Conservation (phyloP, 2,113 vertebrate genomes). For the Cnemophilus loriae region DNA sequence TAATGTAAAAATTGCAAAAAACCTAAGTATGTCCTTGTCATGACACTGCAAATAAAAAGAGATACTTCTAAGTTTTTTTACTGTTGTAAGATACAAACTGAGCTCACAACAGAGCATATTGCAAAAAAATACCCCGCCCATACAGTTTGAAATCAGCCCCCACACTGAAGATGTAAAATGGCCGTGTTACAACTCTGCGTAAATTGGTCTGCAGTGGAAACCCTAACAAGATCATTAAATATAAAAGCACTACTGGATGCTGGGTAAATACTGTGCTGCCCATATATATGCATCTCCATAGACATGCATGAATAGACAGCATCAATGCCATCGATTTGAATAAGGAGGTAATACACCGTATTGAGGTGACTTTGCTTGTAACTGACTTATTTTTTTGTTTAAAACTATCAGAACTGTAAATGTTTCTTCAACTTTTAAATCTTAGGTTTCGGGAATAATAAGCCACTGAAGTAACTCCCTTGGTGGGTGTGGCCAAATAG, state of each 20-base stretch:
- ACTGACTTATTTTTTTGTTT: background rate
- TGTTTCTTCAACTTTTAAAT: background rate
- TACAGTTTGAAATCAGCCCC: background rate
- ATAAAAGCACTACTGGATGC: background rate
- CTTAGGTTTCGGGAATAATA: background rate
- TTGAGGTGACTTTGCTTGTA: background rate
- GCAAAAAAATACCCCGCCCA: background rate
- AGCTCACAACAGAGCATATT: background rate
- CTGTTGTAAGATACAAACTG: background rate
- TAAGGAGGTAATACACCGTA: background rate
- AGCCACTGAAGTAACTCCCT: background rate
- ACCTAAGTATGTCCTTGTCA: background rate
- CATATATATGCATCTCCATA: background rate
- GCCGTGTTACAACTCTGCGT: background rate
- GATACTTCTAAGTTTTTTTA: background rate
- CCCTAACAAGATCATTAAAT: conserved; percentile 38
- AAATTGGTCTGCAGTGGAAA: conserved; percentile 10
- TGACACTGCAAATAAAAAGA: background rate
- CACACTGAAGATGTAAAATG: background rate
- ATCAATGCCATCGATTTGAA: background rate
- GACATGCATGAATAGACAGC: background rate
- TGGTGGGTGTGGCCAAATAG: background rate
- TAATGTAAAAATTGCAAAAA: background rate
- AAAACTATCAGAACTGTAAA: background rate
- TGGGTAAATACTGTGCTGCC: background rate